Evolutionary conservation across 2,888 invertebrate species (phyloP), one percentile per base, ranked within the genome.

Genomic region (Ophion ellenae): DNA sequence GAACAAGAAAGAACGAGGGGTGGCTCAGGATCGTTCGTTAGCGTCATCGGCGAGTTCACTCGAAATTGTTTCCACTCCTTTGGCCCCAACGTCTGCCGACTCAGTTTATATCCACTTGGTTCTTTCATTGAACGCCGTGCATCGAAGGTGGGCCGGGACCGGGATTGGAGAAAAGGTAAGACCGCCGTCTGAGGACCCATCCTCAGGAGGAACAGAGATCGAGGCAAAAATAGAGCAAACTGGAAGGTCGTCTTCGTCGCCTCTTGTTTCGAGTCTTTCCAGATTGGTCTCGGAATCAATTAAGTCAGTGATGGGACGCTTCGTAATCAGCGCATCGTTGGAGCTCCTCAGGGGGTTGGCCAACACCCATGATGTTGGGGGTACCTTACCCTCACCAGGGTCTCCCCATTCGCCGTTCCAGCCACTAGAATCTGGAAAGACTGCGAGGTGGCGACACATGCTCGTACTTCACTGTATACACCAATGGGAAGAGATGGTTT

Each of bases 281-380:
- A 91, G 92, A 93, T 93, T 92, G 92, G 92, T 91, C 89, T 86
- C 69, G 90, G 90, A 93, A 93, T 93, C 92, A 93, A 93, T 94
- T 93, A 93, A 93, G 91, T 88, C 88, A 88, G 88, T 86, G 90
- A 81, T 81, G 81, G 64, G 89, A 78, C 69, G 77, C 74, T 81
- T 75, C 88, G 93, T 92, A 92, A 94, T 93, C 92, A 93, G 92
- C 91, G 92, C 90, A 92, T 92, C 91, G 91, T 75, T 73, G 80
- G 79, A 40, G 20, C 73, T 66, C 47, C 17, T 36, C 40, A 24
- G n/a, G n/a, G 40, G 69, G 61, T 69, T 69, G 69, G 45, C 78
- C 11, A 69, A 45, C 67, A 36, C 66, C 53, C 85, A 81, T 74
- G 80, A 74, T 70, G 63, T 69, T 59, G 69, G 45, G 64, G 74